Evolutionary conservation across 2,113 vertebrate species (phyloP), one percentile per base, ranked within the genome.

Genomic region (Garra rufa): DNA sequence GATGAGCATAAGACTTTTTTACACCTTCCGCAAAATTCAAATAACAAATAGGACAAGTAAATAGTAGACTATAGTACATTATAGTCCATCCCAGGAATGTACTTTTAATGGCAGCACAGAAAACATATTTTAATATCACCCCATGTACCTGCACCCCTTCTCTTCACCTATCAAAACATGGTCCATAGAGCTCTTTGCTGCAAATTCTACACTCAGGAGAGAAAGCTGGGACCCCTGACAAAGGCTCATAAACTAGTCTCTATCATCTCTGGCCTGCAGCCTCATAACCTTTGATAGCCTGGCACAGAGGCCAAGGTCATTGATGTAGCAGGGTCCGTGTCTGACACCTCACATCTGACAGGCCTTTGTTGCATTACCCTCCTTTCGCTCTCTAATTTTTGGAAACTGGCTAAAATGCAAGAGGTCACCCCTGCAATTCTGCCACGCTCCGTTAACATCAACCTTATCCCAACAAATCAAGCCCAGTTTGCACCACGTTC

Each of bases 211-310:
- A 10, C 34, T 44, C 55, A 10, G 24, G 7, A 24, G 34, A 11
- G 21, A 57, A 26, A 63, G 13, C 76, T 17, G 24, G 41, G 63
- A 44, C 59, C 41, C 9, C 70, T 84, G 85, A 71, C 83, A 82
- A n/a, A 46, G 74, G 13, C 55, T 78, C 73, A 82, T 82, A 74
- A 78, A 46, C 41, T n/a, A 85, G 73, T 83, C 83, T 85, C 73
- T 77, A 55, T 83, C 81, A 85, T 85, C 83, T 70, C 46, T 52
- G 52, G 50, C 69, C 69, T 26, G 59, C 55, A 24, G 81, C 41
- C 28, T 83, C 43, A 88, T 81, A 81, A 83, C 76, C 73, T 85
- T 43, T 83, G 76, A 83, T 83, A 34, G 50, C 41, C 70, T 76
- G 41, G 83, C 41, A 85, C 57, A 1, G 11, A 67, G 76, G 76